Evolutionary conservation across 2,113 vertebrate species (phyloP).

Genomic region (Trogon melanurus): DNA sequence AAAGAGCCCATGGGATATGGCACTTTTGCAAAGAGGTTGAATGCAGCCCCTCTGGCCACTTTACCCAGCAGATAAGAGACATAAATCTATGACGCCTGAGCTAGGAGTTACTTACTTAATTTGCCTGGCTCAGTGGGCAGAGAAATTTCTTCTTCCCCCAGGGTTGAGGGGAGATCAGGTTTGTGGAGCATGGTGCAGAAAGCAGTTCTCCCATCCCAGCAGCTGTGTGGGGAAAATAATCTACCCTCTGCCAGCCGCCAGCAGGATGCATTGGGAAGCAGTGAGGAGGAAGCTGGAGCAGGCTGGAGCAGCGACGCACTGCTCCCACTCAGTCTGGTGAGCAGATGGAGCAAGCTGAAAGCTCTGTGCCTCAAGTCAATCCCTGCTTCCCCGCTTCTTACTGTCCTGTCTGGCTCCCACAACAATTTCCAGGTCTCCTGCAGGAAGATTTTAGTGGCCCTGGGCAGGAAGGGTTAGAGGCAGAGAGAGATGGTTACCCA

Average conservation of each 20-base stretch:
- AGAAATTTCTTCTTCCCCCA: not conserved
- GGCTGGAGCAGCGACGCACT: not conserved
- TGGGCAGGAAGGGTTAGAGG: not conserved
- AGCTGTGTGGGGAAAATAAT: no score
- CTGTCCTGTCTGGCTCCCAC: not conserved
- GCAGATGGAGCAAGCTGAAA: not conserved
- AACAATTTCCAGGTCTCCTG: not conserved
- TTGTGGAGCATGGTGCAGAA: not conserved
- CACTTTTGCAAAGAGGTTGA: no score
- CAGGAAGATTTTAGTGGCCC: not conserved
- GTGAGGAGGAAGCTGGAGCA: not conserved
- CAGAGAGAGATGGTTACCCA: fast-evolving
- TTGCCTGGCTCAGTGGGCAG: not conserved
- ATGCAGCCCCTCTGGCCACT: not conserved
- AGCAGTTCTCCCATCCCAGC: not conserved
- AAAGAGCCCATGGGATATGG: fast-evolving
- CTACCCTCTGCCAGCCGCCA: not conserved
- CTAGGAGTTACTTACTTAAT: not conserved
- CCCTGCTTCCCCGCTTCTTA: not conserved
- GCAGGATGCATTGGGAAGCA: not conserved
- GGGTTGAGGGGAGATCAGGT: not conserved
- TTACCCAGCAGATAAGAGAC: not conserved
- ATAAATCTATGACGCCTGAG: not conserved
- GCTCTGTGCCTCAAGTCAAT: not conserved
- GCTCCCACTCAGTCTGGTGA: constrained; percentile 25